Evolutionary conservation across 2,113 vertebrate genomes (phyloP), one percentile per base, ranked within the genome.

Genomic region (Cinclus cinclus): DNA sequence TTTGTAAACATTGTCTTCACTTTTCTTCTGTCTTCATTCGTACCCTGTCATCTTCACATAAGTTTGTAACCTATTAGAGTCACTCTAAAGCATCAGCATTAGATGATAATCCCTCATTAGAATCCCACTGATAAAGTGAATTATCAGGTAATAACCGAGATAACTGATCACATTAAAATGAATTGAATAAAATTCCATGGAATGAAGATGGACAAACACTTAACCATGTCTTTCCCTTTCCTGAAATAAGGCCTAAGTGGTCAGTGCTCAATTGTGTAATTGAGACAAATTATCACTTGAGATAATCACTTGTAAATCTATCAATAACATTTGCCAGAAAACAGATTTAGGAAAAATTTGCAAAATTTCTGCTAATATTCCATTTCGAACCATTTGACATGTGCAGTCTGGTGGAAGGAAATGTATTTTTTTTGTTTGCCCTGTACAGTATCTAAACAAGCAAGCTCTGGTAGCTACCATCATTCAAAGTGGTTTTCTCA

Each of bases 21-120:
- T 92, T 89, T 81, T 49, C 47, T 64, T 92, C 39, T 52, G 15
- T 95, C 88, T 95, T 96, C 70, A 93, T 97, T 92, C 46, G 13
- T 84, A 74, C 20, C 28, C 46, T 90, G 49, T 92, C 81, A 94
- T 96, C 46, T 92, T 90, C 74, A 87, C 17, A 42, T 88, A 96
- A 60, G 58, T 87, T 79, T 83, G 37, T 83, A 90, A 87, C 67
- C 47, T 75, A 24, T 65, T 83, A 55, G 44, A 93, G 35, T 50
- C 53, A 74, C 35, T 83, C 31, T 77, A 93, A 79, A 30, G 16
- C 30, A 55, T 59, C 30, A 87, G 8, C 23, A 86, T 78, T 11
- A 76, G n/a, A n/a, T n/a, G n/a, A n/a, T n/a, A 68, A 62, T 8
- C 14, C 93, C 91, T 90, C 31, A 68, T 80, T 90, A 67, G 42